Conservation (phyloP, 2,113 vertebrate species). For the Oreotrochilus melanogaster region DNA sequence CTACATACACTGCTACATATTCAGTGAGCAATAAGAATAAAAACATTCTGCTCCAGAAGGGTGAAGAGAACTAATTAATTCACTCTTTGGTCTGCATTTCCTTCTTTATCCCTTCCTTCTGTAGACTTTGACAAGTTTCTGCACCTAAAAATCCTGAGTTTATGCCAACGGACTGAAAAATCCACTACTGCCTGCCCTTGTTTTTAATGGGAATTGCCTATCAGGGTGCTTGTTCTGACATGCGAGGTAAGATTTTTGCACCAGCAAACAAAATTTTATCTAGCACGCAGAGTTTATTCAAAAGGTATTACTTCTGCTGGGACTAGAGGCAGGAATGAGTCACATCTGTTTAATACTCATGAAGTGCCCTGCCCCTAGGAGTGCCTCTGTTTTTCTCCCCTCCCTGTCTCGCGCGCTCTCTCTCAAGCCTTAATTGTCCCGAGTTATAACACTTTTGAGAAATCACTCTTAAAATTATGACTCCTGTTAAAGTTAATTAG, state of each 20-base stretch:
- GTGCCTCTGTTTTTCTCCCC: constrained; percentile 63
- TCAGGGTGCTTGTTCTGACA: constrained; percentile 71
- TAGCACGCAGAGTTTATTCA: constrained; percentile 56
- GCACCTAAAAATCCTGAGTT: not conserved
- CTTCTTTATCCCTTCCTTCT: not conserved
- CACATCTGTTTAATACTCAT: constrained; percentile 47
- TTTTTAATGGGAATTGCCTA: constrained; percentile 23
- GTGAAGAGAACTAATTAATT: not conserved
- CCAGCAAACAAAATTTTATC: constrained; percentile 72
- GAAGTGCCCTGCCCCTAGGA: constrained; percentile 75
- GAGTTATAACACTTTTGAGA: constrained; percentile 64
- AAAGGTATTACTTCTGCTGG: constrained; percentile 62
- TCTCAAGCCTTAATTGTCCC: constrained; percentile 62
- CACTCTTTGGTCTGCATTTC: not conserved
- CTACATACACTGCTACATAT: not conserved
- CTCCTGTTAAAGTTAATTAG: constrained; percentile 64
- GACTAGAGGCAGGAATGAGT: constrained; percentile 72
- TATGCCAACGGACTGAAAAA: not conserved
- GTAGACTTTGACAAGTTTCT: not conserved
- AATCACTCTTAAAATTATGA: constrained; percentile 52
- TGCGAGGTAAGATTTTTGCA: not conserved
- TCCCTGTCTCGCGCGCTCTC: constrained; percentile 15
- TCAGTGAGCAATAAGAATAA: not conserved
- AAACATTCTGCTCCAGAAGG: not conserved
- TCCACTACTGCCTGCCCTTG: not conserved